Percentiles rank a stretch among this genome's conserved stretches.
Evolutionary conservation across 1,140 invertebrate species (phyloP).

Genomic region (Lucilia sericata): DNA sequence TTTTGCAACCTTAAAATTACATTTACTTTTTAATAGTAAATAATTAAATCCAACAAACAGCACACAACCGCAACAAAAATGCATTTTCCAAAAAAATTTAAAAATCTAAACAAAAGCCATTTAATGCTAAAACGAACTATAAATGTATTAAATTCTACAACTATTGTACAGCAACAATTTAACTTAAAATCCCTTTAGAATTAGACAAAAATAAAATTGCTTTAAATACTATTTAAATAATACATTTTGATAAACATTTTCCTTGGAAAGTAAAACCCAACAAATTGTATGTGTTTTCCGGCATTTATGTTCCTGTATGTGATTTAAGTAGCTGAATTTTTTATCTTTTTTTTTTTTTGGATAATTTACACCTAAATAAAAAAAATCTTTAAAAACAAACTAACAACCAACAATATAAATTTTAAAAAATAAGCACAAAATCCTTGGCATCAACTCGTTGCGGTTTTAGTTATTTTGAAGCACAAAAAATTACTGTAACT

Average conservation of each 20-base stretch:
- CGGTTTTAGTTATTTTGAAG: neutral
- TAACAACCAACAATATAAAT: neutral
- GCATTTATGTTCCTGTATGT: slow-evolving; percentile 20
- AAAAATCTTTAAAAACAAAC: neutral
- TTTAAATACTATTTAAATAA: too few relatives aligned
- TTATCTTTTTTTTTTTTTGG: neutral
- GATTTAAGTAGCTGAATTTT: slow-evolving; percentile 11
- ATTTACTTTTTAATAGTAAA: neutral
- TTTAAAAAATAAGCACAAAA: neutral
- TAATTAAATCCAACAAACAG: neutral
- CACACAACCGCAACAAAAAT: neutral
- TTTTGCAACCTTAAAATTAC: neutral
- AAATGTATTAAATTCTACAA: neutral
- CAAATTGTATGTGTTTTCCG: neutral
- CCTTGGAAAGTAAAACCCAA: too few relatives aligned
- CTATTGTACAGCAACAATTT: neutral
- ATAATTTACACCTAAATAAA: neutral
- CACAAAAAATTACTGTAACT: neutral
- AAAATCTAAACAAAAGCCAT: neutral
- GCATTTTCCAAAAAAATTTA: neutral
- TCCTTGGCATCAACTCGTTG: neutral
- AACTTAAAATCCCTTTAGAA: too few relatives aligned
- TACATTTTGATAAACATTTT: too few relatives aligned
- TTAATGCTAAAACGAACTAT: neutral
- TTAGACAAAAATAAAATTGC: too few relatives aligned